A percentile compares a stretch with the other conserved stretches of the same genome.
These are phyloP conservation scores for Notoglanidium macrostoma DNA, from an alignment of 2,797 vertebrate species.

Conservation along the genomic window DNA sequence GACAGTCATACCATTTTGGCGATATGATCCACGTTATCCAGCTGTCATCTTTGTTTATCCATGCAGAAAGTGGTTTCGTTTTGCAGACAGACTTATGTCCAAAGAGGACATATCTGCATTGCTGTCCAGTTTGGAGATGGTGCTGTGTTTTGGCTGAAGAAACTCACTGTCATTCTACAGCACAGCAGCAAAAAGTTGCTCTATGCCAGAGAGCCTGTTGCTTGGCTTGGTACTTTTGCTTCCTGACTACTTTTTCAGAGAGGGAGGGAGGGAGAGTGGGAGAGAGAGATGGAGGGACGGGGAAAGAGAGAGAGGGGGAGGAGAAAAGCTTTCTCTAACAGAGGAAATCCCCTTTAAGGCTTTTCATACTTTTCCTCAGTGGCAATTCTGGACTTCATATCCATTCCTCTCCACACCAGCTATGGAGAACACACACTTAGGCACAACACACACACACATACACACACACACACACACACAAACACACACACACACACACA, in stretches of 20 bases:
- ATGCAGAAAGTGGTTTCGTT: conserved; percentile 50
- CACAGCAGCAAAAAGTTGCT: conserved; percentile 48
- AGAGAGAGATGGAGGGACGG: conserved; percentile 44
- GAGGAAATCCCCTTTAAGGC: conserved; percentile 82
- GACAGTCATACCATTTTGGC: conserved; percentile 72
- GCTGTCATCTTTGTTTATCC: conserved; percentile 67
- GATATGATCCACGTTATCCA: conserved; percentile 58
- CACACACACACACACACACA: conserved; percentile 20
- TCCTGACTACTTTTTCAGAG: conserved; percentile 58
- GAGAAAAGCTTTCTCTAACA: conserved; percentile 73
- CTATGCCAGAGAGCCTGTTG: conserved; percentile 66
- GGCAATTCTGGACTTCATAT: conserved; percentile 60
- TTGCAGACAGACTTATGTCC: conserved; percentile 57
- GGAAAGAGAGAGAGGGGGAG: conserved; percentile 50
- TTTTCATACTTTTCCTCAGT: conserved; percentile 72
- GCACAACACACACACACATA: conserved; percentile 25
- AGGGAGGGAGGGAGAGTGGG: conserved; percentile 47
- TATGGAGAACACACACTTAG: conserved; percentile 25
- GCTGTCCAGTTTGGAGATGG: conserved; percentile 9
- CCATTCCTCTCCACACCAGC: neutral
- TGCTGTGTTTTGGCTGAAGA: neutral
- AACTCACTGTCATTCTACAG: conserved; percentile 61
- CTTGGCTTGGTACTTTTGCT: conserved; percentile 62
- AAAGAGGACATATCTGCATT: conserved; percentile 27
- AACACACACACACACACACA: conserved; percentile 30